Evolutionary conservation across 2,113 vertebrate species (phyloP).

Genomic region (Capra hircus): DNA sequence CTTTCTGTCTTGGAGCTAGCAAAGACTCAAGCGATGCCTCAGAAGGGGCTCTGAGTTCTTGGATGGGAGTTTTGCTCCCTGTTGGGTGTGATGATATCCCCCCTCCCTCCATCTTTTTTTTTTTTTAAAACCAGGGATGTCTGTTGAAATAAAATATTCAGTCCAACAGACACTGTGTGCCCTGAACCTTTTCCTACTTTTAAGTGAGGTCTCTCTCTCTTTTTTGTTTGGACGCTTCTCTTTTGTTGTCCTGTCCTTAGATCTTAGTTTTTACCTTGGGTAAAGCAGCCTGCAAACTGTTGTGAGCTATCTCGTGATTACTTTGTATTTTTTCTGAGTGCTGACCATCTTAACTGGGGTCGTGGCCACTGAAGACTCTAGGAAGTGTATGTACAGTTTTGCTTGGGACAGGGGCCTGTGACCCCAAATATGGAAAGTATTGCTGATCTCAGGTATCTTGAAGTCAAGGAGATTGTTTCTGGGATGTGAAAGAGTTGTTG

Average conservation of each 20-base stretch:
- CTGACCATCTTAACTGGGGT: not conserved
- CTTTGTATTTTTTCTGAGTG: not conserved
- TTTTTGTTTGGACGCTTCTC: not conserved
- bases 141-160: conserved; percentile 74
- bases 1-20: conserved; percentile 41
- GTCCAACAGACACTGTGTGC: conserved; percentile 31
- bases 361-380: not conserved
- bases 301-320: not conserved
- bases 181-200: not conserved
- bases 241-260: not conserved
- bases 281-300: not conserved
- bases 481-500: not conserved
- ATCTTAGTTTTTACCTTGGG: not conserved
- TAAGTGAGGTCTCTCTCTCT: not conserved
- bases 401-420: not conserved
- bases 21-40: conserved; percentile 44
- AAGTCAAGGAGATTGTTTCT: not conserved
- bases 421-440: not conserved
- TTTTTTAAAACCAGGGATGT: conserved; percentile 66
- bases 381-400: not conserved
- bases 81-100: conserved; percentile 23
- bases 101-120: not conserved
- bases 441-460: not conserved
- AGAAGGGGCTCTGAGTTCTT: not conserved
- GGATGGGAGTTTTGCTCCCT: conserved; percentile 13